Base-by-base conservation (phyloP, 2,113 vertebrate species). In the Melanocharis versteri region DNA sequence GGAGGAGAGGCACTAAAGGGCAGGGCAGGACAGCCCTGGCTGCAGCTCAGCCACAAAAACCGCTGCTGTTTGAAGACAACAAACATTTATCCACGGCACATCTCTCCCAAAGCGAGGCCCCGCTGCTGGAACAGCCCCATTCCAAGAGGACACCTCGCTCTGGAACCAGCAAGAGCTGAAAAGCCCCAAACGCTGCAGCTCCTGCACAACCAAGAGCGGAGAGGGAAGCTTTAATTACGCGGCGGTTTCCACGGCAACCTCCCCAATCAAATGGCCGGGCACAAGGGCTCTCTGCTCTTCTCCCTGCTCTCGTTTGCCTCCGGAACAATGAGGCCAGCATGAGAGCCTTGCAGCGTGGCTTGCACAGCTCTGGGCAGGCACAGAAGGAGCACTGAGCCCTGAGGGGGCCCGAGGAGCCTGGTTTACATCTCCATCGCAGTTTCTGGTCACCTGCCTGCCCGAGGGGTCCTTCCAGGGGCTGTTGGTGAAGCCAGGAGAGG, bases 41-140 rank as follows among this genome's bases (percentile, higher is more conserved):
- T 62, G 57, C 60, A 60, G 50, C 27, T 76, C 17, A 35, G 57
- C 16, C 47, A 17, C 2, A 2, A 21, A 17, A 72, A 14, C 22
- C 1, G 7, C 14, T 45, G 33, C 66, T 40, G 11, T n/a, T 6
- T n/a, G 48, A 53, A 40, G 50, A 26, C 20, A 13, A 14, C 3
- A 44, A 22, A 10, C 18, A 19, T 19, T 42, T 3, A 11, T 7
- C 39, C 26, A 6, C 2, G 39, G 60, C n/a, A 4, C 8, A 18
- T 47, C 39, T 40, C 53, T 50, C 17, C 70, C 4, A 2, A 69
- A 50, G 45, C 0, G 0, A 5, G 20, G 37, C 12, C 53, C 13
- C 0, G 0, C 11, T 76, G 70, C 57, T 83, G 90, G 69, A 60
- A 37, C 28, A 39, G 51, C 83, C 33, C 5, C 15, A 51, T 70